These are phyloP conservation scores for Aepyceros melampus DNA, from an alignment of 2,113 vertebrate genomes.

Conservation along the genomic window DNA sequence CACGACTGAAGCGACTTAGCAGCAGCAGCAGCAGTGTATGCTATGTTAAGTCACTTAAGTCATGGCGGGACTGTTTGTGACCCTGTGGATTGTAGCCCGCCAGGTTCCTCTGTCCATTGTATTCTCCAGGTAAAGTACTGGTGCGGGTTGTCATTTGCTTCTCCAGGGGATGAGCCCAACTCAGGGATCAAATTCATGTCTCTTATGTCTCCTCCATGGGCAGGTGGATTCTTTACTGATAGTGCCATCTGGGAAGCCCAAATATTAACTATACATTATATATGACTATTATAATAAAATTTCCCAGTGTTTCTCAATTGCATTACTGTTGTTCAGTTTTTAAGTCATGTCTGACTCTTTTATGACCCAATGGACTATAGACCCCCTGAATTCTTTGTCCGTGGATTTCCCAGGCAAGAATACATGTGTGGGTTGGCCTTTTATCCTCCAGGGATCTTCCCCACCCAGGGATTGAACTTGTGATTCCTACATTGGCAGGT, in stretches of 20 bases:
- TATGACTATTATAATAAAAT: background rate
- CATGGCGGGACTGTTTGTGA: background rate
- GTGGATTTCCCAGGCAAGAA: background rate
- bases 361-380: background rate
- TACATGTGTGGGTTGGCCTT: background rate
- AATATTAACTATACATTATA: background rate
- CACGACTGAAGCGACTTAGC: too few species aligned
- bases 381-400: background rate
- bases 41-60: background rate
- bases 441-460: background rate
- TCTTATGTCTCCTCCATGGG: background rate
- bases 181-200: background rate
- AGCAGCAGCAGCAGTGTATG: too few species aligned
- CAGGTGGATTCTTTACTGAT: background rate
- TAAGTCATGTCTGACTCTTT: background rate
- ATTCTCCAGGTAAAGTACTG: background rate
- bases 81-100: background rate
- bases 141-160: background rate
- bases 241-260: background rate
- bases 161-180: background rate
- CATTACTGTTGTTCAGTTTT: background rate
- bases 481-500: background rate
- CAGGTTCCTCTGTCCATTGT: background rate
- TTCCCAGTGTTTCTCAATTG: background rate
- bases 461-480: accelerated